Conservation (phyloP, 1,140 invertebrate genomes). For the Drosophila kurseongensis region DNA sequence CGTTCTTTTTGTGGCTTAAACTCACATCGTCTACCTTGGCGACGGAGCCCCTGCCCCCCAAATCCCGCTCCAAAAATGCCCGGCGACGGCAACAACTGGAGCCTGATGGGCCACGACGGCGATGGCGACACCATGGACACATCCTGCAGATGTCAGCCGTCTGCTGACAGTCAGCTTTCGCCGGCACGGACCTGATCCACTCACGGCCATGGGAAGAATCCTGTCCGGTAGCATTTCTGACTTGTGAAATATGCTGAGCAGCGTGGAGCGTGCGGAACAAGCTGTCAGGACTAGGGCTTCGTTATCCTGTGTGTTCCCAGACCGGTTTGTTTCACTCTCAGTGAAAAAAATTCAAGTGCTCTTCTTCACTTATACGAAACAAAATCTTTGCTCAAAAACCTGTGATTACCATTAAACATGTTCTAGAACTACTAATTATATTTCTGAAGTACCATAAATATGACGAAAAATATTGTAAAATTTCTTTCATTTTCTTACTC, state of each 20-base stretch:
- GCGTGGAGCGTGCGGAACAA: slow-evolving; percentile 31
- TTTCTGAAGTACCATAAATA: no score
- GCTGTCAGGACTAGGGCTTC: slow-evolving; percentile 17
- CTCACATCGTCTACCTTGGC: slow-evolving; percentile 56
- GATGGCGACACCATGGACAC: slow-evolving; percentile 58
- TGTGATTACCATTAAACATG: no score
- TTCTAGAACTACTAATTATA: no score
- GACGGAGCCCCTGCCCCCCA: slow-evolving; percentile 12
- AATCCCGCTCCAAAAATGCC: slow-evolving; percentile 3
- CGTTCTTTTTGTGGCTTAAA: slow-evolving; percentile 36
- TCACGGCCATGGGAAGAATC: slow-evolving; percentile 22
- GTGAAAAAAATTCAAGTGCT: no score
- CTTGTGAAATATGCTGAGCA: slow-evolving; percentile 69
- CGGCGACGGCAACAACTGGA: slow-evolving; percentile 25
- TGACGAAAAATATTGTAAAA: no score
- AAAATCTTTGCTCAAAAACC: no score
- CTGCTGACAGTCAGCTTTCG: slow-evolving; percentile 63
- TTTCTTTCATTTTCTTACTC: no score
- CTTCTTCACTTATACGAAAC: no score
- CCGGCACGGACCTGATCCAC: slow-evolving; percentile 27
- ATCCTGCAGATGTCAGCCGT: slow-evolving; percentile 64
- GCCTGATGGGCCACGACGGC: slow-evolving; percentile 70
- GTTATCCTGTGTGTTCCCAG: neutral
- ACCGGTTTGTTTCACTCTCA: neutral
- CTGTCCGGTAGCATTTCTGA: slow-evolving; percentile 54